A percentile compares a stretch with the other conserved stretches of the same genome.
phyloP scores from a whole-genome alignment of 2,113 vertebrate species.

The Glaucomys volans region DNA sequence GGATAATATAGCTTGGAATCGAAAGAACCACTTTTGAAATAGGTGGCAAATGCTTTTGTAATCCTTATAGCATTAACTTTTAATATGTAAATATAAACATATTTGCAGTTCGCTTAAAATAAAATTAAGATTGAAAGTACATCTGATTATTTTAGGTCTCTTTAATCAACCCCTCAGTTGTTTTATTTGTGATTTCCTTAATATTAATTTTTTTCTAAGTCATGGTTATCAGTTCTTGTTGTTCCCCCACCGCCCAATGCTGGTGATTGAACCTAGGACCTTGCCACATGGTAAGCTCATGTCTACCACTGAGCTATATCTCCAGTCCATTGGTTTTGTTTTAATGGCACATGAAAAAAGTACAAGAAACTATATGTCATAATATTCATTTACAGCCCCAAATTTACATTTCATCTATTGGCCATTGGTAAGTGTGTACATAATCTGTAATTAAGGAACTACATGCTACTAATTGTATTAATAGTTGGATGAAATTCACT shows the following conservation, averaged over 20 bases:
- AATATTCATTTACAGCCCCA: neutral
- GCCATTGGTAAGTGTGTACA: neutral
- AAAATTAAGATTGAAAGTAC: constrained; percentile 36
- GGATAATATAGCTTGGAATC: constrained; percentile 49
- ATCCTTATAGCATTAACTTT: constrained; percentile 16
- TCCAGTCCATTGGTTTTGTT: neutral
- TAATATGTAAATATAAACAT: constrained; percentile 46
- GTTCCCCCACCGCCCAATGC: neutral
- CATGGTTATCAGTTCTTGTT: neutral
- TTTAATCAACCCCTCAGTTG: neutral
- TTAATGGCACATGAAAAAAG: neutral
- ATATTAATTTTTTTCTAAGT: neutral
- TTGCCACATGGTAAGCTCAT: neutral
- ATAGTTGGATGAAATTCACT: constrained; percentile 41
- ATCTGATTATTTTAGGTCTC: constrained; percentile 4
- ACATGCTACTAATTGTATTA: neutral
- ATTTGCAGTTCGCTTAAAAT: constrained; percentile 31
- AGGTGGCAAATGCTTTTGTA: constrained; percentile 14
- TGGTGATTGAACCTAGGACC: neutral
- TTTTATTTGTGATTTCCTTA: constrained; percentile 54
- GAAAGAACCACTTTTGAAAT: constrained; percentile 13
- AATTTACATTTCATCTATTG: constrained; percentile 35
- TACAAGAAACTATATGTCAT: neutral
- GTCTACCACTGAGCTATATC: neutral
- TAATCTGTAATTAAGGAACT: neutral